Evolutionary conservation across 2,888 invertebrate genomes (phyloP), one percentile per base, ranked within the genome.

Genomic region (Chromoteleia sp.): DNA sequence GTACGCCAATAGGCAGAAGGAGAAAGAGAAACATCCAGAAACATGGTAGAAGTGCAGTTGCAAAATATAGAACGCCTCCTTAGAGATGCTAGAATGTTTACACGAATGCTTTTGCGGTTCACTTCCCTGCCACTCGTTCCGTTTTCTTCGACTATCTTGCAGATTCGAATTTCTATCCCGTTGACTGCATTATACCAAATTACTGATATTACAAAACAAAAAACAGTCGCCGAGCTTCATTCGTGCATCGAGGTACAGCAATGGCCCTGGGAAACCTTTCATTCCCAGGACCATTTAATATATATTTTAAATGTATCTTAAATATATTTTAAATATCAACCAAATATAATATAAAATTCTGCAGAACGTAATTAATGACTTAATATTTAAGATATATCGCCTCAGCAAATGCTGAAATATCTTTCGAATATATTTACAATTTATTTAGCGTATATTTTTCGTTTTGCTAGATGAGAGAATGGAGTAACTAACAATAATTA

Each of bases 61-160:
- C 71, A 59, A 71, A 76, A 73, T 81, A 77, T 73, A 81, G 73
- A 73, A 73, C 68, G 67, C 48, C 68, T 71, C 77, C 76, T 77
- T 68, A 68, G 67, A 73, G 77, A 79, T 81, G 78, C 82, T 71
- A 81, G 79, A 85, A 84, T 85, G 84, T 86, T 86, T 84, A 85
- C 83, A 74, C 74, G 77, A 76, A 76, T 83, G 84, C 83, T 81
- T 82, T 83, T 77, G 83, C 78, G 83, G 82, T 83, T 84, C 81
- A 83, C 78, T 81, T 67, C 70, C 50, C 52, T 56, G 59, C 48
- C 48, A 50, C 30, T 73, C 67, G 58, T 67, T 52, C 39, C 50
- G 45, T 58, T 36, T 68, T 56, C 77, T 58, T 54, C 65, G 59
- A 65, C 25, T 73, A 61, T 56, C 54, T 61, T 70, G 68, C 50